Evolutionary conservation across 1,140 invertebrate genomes (phyloP).

Genomic region (Trialeurodes vaporariorum): DNA sequence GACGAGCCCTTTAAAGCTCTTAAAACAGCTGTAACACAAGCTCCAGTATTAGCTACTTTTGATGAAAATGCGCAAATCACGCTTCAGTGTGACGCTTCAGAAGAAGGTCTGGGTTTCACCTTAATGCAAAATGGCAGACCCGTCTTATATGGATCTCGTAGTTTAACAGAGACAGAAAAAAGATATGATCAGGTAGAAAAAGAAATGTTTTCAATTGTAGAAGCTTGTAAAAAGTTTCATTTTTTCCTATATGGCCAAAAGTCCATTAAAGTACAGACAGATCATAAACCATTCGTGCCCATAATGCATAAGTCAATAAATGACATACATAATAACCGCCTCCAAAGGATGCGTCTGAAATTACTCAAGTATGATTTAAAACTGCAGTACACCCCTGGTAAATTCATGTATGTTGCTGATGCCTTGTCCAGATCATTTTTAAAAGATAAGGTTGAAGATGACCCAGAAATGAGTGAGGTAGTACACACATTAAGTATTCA

Average conservation of each 20-base stretch:
- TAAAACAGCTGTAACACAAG: slow-evolving; percentile 4
- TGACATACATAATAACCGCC: slow-evolving; percentile 24
- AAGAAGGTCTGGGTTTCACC: slow-evolving; percentile 23
- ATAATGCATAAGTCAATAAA: slow-evolving; percentile 24
- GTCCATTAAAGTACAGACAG: slow-evolving; percentile 29
- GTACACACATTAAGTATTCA: slow-evolving; percentile 7
- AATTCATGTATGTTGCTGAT: slow-evolving; percentile 28
- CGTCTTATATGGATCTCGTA: slow-evolving; percentile 31
- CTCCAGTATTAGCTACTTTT: slow-evolving; percentile 19
- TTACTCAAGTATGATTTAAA: slow-evolving; percentile 31
- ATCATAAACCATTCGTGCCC: slow-evolving; percentile 32
- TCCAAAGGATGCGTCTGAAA: slow-evolving; percentile 33
- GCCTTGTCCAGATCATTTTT: slow-evolving; percentile 25
- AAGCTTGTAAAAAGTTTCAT: slow-evolving; percentile 27
- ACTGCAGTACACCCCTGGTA: slow-evolving; percentile 24
- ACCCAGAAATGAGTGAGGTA: not conserved
- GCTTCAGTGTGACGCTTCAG: slow-evolving; percentile 28
- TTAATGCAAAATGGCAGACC: slow-evolving; percentile 29
- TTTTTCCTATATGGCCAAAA: slow-evolving; percentile 26
- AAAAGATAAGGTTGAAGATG: not conserved
- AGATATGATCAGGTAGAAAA: slow-evolving; percentile 30
- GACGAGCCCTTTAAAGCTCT: slow-evolving; percentile 4
- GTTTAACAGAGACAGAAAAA: slow-evolving; percentile 28
- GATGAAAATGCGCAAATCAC: slow-evolving; percentile 21
- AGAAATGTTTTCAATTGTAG: slow-evolving; percentile 27